Evolutionary conservation across 2,113 vertebrate species (phyloP).

Genomic region (Urocitellus parryii): DNA sequence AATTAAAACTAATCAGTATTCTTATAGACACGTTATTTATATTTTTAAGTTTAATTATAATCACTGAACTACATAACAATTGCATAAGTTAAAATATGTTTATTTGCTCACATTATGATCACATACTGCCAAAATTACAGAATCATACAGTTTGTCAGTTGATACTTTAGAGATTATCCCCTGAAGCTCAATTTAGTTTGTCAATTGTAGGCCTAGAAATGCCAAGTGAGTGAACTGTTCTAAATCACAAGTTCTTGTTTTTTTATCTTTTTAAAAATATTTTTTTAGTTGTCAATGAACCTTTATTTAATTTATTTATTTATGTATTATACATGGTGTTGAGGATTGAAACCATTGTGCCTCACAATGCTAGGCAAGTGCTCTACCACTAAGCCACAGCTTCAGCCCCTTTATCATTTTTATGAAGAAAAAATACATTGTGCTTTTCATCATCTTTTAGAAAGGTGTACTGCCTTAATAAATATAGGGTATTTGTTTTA

Average conservation of each 20-base stretch:
- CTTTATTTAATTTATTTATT: no score
- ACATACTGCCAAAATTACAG: neutral
- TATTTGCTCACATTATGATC: slow-evolving; percentile 6
- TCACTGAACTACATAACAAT: slow-evolving; percentile 13
- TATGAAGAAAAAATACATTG: slow-evolving; percentile 27
- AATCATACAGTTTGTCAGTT: neutral
- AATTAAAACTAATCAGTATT: neutral
- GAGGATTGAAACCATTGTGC: no score
- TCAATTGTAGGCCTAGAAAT: slow-evolving; percentile 15
- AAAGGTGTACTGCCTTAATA: slow-evolving; percentile 33
- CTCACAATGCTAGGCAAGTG: no score
- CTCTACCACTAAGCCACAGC: neutral
- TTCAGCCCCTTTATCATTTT: neutral
- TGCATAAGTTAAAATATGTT: neutral
- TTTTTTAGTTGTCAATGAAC: no score
- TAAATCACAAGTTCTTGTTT: slow-evolving; percentile 9
- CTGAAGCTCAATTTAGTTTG: slow-evolving; percentile 45
- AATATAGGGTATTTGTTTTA: slow-evolving; percentile 5
- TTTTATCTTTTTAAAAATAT: neutral
- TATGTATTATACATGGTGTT: no score
- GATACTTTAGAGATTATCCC: neutral
- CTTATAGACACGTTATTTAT: neutral
- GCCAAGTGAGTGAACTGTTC: neutral
- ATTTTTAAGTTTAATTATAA: slow-evolving; percentile 53
- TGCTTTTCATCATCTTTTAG: slow-evolving; percentile 42